Evolutionary conservation across 2,888 invertebrate species (phyloP).

Genomic region (Cetonia aurata): DNA sequence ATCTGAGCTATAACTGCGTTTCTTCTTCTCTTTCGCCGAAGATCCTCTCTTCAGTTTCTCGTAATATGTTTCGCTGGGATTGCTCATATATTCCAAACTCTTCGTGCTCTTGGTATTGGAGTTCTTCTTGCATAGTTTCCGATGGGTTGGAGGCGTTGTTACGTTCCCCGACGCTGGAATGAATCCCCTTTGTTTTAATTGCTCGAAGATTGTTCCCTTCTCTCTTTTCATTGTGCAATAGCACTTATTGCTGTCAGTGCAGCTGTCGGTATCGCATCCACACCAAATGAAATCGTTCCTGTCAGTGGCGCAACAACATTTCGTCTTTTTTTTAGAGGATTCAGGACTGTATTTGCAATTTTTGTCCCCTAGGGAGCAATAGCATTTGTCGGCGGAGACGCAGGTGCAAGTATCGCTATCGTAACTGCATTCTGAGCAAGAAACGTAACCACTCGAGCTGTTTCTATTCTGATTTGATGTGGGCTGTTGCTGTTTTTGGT

Average conservation of each 20-base stretch:
- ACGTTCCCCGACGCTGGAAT: slow-evolving; percentile 61
- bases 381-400: slow-evolving; percentile 83
- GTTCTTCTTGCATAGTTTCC: slow-evolving; percentile 62
- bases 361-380: slow-evolving; percentile 80
- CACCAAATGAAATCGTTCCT: slow-evolving; percentile 72
- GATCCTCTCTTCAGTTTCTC: slow-evolving; percentile 66
- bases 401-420: slow-evolving; percentile 88
- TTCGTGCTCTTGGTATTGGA: slow-evolving; percentile 64
- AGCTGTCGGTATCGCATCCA: slow-evolving; percentile 88
- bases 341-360: slow-evolving; percentile 56
- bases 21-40: slow-evolving; percentile 54
- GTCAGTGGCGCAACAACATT: slow-evolving; percentile 76
- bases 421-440: slow-evolving; percentile 88
- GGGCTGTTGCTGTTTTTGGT: slow-evolving; percentile 20
- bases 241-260: slow-evolving; percentile 88
- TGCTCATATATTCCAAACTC: slow-evolving; percentile 71
- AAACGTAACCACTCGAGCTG: slow-evolving; percentile 78
- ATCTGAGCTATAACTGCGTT: slow-evolving; percentile 65
- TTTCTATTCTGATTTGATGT: slow-evolving; percentile 60
- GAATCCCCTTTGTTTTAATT: slow-evolving; percentile 68
- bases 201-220: slow-evolving; percentile 65
- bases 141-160: slow-evolving; percentile 54
- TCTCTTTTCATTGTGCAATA: slow-evolving; percentile 73
- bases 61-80: slow-evolving; percentile 69
- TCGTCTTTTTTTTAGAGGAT: slow-evolving; percentile 63